Evolutionary conservation across 2,113 vertebrate genomes (phyloP).

Genomic region (Scophthalmus maximus): DNA sequence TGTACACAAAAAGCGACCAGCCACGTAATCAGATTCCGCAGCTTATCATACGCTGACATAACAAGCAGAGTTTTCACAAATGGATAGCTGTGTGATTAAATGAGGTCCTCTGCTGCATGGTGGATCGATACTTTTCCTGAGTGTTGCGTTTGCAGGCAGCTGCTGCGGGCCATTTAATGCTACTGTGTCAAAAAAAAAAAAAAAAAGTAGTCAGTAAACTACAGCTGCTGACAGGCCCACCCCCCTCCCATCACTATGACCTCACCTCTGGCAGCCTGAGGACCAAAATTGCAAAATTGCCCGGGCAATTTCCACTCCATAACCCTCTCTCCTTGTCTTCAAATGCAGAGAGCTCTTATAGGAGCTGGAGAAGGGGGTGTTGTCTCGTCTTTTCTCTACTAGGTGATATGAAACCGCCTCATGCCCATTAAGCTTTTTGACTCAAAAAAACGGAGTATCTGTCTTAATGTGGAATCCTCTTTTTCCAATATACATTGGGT

Average conservation of each 20-base stretch:
- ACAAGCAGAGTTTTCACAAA: conserved; percentile 64
- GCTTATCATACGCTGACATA: conserved; percentile 58
- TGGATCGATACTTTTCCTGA: conserved; percentile 60
- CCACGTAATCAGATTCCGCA: conserved; percentile 66
- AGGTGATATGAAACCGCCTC: conserved; percentile 22
- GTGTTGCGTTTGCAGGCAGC: conserved; percentile 49
- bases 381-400: conserved; percentile 37
- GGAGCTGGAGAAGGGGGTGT: conserved; percentile 21
- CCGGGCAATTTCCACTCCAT: conserved; percentile 37
- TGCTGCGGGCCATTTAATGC: conserved; percentile 57
- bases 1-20: conserved; percentile 47
- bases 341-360: conserved; percentile 47
- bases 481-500: not conserved
- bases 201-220: too few relatives aligned
- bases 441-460: not conserved
- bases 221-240: conserved; percentile 27
- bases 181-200: conserved; percentile 48
- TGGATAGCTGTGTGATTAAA: conserved; percentile 57
- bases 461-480: conserved; percentile 8
- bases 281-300: conserved; percentile 49
- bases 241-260: conserved; percentile 45
- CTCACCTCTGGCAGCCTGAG: conserved; percentile 43
- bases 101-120: conserved; percentile 36
- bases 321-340: conserved; percentile 33
- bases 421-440: conserved; percentile 28